Base-by-base conservation (phyloP, 2,888 invertebrate genomes). In the Cephus sareptanus region DNA sequence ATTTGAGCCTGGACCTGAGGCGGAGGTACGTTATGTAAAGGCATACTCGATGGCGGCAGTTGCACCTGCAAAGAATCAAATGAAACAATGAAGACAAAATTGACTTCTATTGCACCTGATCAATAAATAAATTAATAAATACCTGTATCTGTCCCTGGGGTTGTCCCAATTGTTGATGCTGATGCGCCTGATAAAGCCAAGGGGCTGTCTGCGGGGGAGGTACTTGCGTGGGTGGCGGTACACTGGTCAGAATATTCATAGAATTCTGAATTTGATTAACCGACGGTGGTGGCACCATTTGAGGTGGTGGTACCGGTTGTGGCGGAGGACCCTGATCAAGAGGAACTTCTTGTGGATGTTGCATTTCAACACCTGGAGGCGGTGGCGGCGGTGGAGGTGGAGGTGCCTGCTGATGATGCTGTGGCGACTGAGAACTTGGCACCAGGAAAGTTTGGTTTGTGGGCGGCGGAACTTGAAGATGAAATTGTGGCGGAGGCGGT, bases 291-390 rank as follows among this genome's bases (percentile, higher is more conserved):
- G 91, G 91, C 34, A 91, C 91, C 87, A 91, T 91, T 82, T 91
- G 90, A 1, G 91, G 91, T 1, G 91, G 90, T 75, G 91, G 91
- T 40, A 91, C 91, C n/a, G 91, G 91, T 79, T 91, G 91, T 3
- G 90, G 90, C 0, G 93, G 93, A 0, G 93, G 93, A 73, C 93
- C 93, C 84, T 93, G 93, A 73, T 94, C 92, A 0, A 93, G 88
- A 34, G 86, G 81, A 69, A 81, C 69, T 89, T 93, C 83, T 91
- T 92, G 84, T 90, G 89, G 86, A 92, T 93, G 34, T 90, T 92
- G 84, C 89, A 92, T 85, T 91, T 94, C 69, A 91, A 92, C 83
- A 92, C 92, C 31, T 86, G 87, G 1, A 91, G 93, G 84, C 92
- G 92, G 80, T 92, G 93, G 1, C 92, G 93, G 11, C 92, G 76